Conservation (phyloP, 2,797 vertebrate genomes). For the Rallus crepitans region DNA sequence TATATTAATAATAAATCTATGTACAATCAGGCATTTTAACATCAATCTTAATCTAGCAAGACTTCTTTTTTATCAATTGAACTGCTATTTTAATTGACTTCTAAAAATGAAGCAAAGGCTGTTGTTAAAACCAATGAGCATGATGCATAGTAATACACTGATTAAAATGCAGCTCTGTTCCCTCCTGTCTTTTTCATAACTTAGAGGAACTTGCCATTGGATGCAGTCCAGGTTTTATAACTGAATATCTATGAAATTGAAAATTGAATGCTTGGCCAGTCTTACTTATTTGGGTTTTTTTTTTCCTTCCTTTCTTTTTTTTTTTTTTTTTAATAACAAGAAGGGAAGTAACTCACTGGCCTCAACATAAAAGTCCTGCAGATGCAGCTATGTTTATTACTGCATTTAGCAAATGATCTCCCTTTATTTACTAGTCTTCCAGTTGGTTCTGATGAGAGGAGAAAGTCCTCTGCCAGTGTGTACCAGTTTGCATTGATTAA, state of each 20-base stretch:
- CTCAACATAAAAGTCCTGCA: background rate
- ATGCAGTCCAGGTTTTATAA: conserved; percentile 49
- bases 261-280: conserved; percentile 34
- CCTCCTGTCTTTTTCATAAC: conserved; percentile 54
- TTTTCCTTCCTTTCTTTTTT: too few species aligned
- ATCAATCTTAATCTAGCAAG: conserved; percentile 68
- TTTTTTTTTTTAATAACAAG: background rate
- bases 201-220: conserved; percentile 36
- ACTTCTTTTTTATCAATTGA: conserved; percentile 67
- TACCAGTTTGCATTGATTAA: background rate
- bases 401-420: conserved; percentile 19
- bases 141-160: conserved; percentile 59
- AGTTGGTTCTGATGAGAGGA: background rate
- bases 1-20: conserved; percentile 66
- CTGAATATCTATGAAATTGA: conserved; percentile 29
- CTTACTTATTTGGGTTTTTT: background rate
- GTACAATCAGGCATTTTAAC: conserved; percentile 58
- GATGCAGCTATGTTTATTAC: background rate
- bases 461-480: background rate
- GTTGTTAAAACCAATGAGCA: conserved; percentile 57
- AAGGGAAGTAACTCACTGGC: background rate
- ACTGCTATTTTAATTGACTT: conserved; percentile 70
- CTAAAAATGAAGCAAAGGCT: conserved; percentile 60
- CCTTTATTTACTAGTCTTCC: background rate
- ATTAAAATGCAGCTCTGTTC: conserved; percentile 57